Base-by-base conservation (phyloP, 92 coral and sea anemone species). In the Virgularia gustaviana region DNA sequence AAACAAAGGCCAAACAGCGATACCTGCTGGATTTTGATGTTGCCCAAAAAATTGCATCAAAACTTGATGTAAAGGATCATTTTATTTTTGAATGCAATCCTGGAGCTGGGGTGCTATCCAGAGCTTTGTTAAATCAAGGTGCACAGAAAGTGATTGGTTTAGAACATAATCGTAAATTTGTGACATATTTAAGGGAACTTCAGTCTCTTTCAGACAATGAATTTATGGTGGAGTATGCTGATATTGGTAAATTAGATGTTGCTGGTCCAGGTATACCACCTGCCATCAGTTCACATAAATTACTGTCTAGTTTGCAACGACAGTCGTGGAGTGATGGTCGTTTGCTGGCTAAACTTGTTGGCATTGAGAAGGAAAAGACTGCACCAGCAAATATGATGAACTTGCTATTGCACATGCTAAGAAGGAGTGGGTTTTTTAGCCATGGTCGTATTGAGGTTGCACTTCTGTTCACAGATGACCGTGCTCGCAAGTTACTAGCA, bases 221-320 rank as follows among this genome's bases (percentile, higher is more conserved):
- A 18, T 77, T 94, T 49, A 83, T 55, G 12, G 43, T 88, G 19
- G 70, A 75, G 20, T 85, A 57, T 59, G 96, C 88, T 2, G 99
- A 94, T 62, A 89, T 94, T 75, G 90, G 89, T 36, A 94, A 89
- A 83, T 81, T 94, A 36, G 99, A 94, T 66, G 96, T 91, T 8
- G 88, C 81, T 49, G 75, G 85, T 12, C 79, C 85, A 0, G 83
- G 83, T 10, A 81, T 73, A 34, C 82, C 91, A 16, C 99, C 99
- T 2, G 94, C 96, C 0, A 78, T 94, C 28, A 73, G 87, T 8
- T 94, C 99, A 6, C 77, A 83, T 33, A 96, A 87, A 51, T 71
- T 94, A 41, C 85, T 94, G 37, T 38, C 65, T 19, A 66, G 59
- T 2, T 71, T 87, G 11, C 22, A 75, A 44, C 65, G 86, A 13